These are phyloP conservation scores for Phataginus tricuspis DNA, from an alignment of 2,797 vertebrate species.

Conservation along the genomic window DNA sequence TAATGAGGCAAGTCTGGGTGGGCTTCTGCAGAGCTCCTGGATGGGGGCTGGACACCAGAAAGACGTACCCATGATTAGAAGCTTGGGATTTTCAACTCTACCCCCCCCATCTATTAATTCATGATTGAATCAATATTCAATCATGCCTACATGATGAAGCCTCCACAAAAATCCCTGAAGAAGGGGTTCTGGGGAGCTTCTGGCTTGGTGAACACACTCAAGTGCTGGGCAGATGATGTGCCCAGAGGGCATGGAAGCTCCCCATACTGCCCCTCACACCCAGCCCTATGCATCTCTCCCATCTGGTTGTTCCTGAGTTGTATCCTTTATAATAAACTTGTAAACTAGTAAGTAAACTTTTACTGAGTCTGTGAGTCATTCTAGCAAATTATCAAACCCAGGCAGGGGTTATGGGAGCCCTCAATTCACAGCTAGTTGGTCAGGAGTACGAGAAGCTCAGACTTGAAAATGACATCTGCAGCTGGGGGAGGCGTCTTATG, in stretches of 20 bases:
- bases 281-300: not conserved
- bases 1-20: not conserved
- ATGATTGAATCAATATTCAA: not conserved
- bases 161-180: not conserved
- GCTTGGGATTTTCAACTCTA: not conserved
- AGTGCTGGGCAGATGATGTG: not conserved
- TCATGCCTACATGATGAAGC: not conserved
- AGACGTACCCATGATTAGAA: not conserved
- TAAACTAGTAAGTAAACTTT: not conserved
- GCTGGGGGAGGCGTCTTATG: no score
- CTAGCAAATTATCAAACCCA: not conserved
- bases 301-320: not conserved
- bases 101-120: no score
- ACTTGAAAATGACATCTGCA: not conserved
- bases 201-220: not conserved
- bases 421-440: not conserved
- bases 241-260: not conserved
- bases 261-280: accelerated
- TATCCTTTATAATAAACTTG: not conserved
- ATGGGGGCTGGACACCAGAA: not conserved
- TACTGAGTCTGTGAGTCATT: not conserved
- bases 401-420: no score
- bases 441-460: not conserved
- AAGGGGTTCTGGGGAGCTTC: not conserved
- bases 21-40: not conserved